Percentiles rank a stretch among this genome's conserved stretches.
Evolutionary conservation across 2,797 vertebrate species (phyloP).

Genomic region (Acomys russatus): DNA sequence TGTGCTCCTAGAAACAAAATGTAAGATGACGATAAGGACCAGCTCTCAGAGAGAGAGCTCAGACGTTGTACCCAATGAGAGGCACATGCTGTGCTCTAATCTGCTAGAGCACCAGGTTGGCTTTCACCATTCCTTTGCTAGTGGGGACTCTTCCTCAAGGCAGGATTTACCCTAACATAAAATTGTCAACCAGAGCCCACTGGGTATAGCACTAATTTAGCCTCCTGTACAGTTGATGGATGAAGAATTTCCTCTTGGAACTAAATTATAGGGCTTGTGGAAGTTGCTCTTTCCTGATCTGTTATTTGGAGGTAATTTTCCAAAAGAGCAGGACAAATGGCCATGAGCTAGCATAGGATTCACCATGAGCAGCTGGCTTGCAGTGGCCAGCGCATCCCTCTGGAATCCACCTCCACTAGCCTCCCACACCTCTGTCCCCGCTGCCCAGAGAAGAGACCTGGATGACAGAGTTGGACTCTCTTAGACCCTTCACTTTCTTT

Average conservation of each 20-base stretch:
- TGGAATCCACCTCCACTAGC: conserved; percentile 69
- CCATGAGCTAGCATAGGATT: conserved; percentile 90
- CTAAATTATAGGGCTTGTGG: conserved; percentile 92
- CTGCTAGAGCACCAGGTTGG: neutral
- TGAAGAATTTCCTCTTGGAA: conserved; percentile 93
- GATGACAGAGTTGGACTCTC: conserved; percentile 49
- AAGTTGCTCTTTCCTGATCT: conserved; percentile 91
- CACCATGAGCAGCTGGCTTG: conserved; percentile 88
- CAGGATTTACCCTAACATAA: conserved; percentile 81
- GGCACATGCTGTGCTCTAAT: neutral
- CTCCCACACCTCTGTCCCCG: conserved; percentile 41
- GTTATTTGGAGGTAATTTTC: conserved; percentile 94
- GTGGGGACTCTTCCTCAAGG: conserved; percentile 82
- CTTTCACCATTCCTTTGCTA: conserved; percentile 60
- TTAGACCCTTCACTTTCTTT: conserved; percentile 85
- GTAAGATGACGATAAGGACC: neutral
- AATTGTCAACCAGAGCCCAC: conserved; percentile 85
- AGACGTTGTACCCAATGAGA: conserved; percentile 5
- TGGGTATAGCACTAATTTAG: conserved; percentile 90
- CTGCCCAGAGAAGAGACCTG: conserved; percentile 67
- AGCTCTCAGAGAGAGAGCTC: conserved; percentile 45
- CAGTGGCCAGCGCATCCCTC: conserved; percentile 84
- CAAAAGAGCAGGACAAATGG: conserved; percentile 89
- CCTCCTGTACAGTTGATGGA: conserved; percentile 90
- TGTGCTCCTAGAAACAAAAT: neutral